Evolutionary conservation across 2,113 vertebrate genomes (phyloP), one percentile per base, ranked within the genome.

Genomic region (Centropus bengalensis): DNA sequence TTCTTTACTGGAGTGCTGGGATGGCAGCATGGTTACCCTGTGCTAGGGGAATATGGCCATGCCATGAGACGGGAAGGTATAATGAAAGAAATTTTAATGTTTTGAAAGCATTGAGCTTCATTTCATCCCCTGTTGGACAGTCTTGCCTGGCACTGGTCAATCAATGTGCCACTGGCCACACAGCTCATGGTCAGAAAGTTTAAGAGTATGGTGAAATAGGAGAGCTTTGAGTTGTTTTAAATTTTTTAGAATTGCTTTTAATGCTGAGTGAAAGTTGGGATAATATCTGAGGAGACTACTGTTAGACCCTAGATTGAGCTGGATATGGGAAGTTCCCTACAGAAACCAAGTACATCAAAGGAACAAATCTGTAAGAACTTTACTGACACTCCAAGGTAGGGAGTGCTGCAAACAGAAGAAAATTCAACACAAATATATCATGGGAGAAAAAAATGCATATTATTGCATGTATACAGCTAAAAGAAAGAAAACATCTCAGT

Each of bases 401-500:
- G 12, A 59, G 22, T 36, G 59, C 42, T 59, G 30, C 58, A 54
- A 73, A 56, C 8, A 33, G 24, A 30, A 21, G 32, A 38, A 91
- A 77, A 64, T 9, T 22, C 21, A 51, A 24, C 32, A 32, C 24
- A 40, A 26, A 33, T 18, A 27, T 15, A 36, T n/a, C 7, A 11
- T 16, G 32, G 28, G 55, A 59, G 20, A 14, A 40, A 38, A 68
- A 91, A 8, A 44, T 14, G 10, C 3, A 4, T 24, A 32, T 24
- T 14, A 51, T 13, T 60, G 21, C 26, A 60, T 8, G 73, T 64
- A 30, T 3, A 10, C 3, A 40, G 18, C 62, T 49, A 47, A 60
- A 10, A 52, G 38, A 59, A n/a, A 58, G 28, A 49, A 30, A 62
- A 52, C 0, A 0, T 28, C 21, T 60, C 33, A 0, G 0, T 52